phyloP scores from a whole-genome alignment of 2,113 vertebrate species.

The Ramphastos sulfuratus region DNA sequence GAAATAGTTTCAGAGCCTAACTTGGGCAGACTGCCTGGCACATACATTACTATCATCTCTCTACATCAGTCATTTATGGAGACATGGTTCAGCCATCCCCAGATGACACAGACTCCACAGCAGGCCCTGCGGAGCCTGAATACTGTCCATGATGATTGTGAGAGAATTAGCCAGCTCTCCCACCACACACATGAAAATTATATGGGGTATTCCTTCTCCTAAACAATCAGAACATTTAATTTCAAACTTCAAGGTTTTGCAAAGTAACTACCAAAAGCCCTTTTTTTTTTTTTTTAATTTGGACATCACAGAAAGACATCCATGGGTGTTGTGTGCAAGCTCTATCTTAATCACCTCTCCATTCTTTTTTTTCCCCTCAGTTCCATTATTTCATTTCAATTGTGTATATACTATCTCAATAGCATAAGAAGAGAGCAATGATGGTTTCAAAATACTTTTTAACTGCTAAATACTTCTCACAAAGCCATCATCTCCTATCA shows the following conservation, averaged over 20 bases:
- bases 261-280: not conserved
- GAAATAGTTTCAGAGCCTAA: not conserved
- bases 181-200: not conserved
- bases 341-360: not conserved
- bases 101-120: not conserved
- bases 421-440: not conserved
- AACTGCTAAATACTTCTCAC: not conserved
- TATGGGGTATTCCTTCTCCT: not conserved
- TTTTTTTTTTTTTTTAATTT: not conserved
- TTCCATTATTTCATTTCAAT: not conserved
- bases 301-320: not conserved
- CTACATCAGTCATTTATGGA: not conserved
- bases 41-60: not conserved
- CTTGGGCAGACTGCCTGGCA: not conserved
- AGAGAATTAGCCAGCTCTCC: not conserved
- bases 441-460: not conserved
- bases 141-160: rapidly evolving
- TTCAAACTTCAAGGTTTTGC: not conserved
- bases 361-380: not conserved
- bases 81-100: not conserved
- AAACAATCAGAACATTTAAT: not conserved
- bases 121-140: not conserved
- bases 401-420: not conserved
- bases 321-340: not conserved
- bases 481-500: not conserved